Conservation (phyloP, 53 echinoderm and acorn worm genomes). For the Arbacia lixula region DNA sequence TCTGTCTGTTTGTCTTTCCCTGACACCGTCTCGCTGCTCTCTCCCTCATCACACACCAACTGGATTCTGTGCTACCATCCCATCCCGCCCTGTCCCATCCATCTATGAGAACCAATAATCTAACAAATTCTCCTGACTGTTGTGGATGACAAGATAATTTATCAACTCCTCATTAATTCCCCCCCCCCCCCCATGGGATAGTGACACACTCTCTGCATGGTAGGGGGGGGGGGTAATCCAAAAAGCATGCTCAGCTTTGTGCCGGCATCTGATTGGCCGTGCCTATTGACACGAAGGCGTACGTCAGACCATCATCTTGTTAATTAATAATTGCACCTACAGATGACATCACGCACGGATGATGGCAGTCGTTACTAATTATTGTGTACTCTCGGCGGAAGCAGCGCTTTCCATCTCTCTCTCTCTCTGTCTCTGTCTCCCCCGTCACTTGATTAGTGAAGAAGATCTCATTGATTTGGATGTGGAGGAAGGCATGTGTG, state of each 20-base stretch:
- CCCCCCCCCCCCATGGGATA: background rate
- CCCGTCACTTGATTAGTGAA: too few species aligned
- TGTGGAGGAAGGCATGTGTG: too few species aligned
- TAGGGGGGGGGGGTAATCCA: too few species aligned
- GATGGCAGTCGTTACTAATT: constrained; percentile 26
- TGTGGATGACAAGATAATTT: constrained; percentile 6
- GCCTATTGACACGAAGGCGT: background rate
- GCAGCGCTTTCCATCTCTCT: too few species aligned
- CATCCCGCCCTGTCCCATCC: background rate
- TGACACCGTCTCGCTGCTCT: background rate
- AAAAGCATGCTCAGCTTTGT: too few species aligned
- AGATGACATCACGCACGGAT: constrained; percentile 28
- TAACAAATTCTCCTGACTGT: background rate
- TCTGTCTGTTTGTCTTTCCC: background rate
- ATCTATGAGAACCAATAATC: background rate
- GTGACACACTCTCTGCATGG: background rate
- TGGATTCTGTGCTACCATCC: background rate
- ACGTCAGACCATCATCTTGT: constrained; percentile 40
- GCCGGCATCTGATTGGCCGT: too few species aligned
- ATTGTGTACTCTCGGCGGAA: constrained; percentile 7
- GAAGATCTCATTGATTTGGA: too few species aligned
- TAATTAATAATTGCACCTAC: constrained; percentile 28
- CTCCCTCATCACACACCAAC: background rate
- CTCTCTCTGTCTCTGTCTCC: too few species aligned
- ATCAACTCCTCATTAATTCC: constrained; percentile 16